Evolutionary conservation across 2,113 vertebrate species (phyloP).

Genomic region (Craseonycteris thonglongyai): DNA sequence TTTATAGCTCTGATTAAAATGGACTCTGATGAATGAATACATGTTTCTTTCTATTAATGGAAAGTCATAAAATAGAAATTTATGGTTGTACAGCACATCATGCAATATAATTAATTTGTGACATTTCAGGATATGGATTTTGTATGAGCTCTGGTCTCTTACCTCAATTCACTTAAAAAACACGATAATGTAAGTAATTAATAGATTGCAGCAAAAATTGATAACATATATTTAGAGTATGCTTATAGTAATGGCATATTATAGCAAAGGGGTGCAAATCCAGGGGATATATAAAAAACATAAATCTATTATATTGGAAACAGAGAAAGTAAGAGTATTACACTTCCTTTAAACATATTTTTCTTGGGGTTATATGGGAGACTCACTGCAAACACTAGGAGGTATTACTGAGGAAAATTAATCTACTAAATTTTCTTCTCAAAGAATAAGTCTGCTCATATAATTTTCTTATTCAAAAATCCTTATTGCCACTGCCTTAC

Average conservation of each 20-base stretch:
- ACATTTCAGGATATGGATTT: neutral
- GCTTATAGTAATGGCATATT: neutral
- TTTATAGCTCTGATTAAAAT: constrained; percentile 52
- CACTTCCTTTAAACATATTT: neutral
- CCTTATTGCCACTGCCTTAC: neutral
- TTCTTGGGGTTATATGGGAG: neutral
- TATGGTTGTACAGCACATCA: neutral
- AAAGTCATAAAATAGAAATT: constrained; percentile 39
- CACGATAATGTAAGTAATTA: neutral
- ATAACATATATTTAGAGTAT: neutral
- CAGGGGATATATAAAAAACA: neutral
- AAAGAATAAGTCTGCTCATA: neutral
- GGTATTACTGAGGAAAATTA: neutral
- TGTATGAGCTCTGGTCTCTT: neutral
- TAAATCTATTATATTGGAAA: neutral
- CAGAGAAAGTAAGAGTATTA: neutral
- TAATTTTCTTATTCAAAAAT: neutral
- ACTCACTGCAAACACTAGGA: neutral
- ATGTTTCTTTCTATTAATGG: constrained; percentile 41
- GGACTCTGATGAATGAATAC: constrained; percentile 47
- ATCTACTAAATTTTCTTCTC: neutral
- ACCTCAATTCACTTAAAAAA: neutral
- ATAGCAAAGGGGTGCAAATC: neutral
- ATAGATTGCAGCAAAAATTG: neutral
- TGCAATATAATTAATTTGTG: constrained; percentile 6